Evolutionary conservation across 2,888 invertebrate species (phyloP), one percentile per base, ranked within the genome.

Genomic region (Proisotoma minuta): DNA sequence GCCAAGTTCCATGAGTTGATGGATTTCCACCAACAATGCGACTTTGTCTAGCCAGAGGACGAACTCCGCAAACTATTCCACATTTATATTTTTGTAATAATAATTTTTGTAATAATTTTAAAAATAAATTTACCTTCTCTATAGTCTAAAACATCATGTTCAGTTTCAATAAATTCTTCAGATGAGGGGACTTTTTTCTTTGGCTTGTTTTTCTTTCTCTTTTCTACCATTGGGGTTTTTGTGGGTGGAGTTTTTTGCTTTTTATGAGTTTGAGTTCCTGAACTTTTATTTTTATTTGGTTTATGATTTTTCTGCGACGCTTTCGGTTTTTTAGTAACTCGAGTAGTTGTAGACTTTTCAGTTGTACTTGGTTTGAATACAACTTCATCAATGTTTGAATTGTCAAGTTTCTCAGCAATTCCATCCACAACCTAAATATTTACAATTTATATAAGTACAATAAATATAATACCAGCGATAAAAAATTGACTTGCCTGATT

Each of bases 21-120:
- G 87, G 88, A 78, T 90, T 91, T 2, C 93, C 94, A 53, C 93
- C 93, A 2, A 94, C 93, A 68, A 94, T 92, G 70, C 92, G 83
- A 0, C 88, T 91, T 5, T 47, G 39, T 29, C 76, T 75, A 54
- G 87, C 80, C 59, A 91, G 79, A 2, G 93, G 92, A 60, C 92
- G 84, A 47, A 91, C 84, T 48, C 93, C 94, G 78, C 94, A 94
- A 75, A 89, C 93, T 92, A 82, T 52, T 82, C 81, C 62, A 56
- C 54, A 59, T 60, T 28, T n/a, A 59, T 20, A n/a, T 48, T 27
- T 15, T 22, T 24, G 18, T n/a, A 53, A 53, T 18, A 28, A 28
- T 23, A 40, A 18, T 23, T 22, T 22, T 8, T n/a, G 5, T 5
- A 28, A 15, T 49, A 1, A 8, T 24, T 34, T 51, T 18, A 10